Base-by-base conservation (phyloP, 2,797 vertebrate species). In the Anas georgica region DNA sequence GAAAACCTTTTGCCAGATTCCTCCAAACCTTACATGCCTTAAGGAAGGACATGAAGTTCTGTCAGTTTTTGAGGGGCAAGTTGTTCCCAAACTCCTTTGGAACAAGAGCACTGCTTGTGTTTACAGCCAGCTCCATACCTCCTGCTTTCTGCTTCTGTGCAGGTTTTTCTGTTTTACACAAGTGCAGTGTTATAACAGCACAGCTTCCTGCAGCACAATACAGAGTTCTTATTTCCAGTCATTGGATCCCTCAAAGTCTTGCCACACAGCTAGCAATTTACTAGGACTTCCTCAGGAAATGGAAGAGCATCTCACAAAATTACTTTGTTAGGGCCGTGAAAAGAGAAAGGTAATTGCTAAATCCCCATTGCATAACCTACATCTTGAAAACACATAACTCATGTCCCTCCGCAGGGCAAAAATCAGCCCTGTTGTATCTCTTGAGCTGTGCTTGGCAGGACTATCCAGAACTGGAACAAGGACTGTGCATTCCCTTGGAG, bases 201-300 rank as follows among this genome's bases (percentile, higher is more conserved):
- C 12, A 76, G 46, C 22, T 72, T 79, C 23, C 54, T 63, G 28
- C 37, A 70, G 28, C 46, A 33, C 26, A 82, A 85, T 16, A n/a
- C 13, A 60, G 9, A 23, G 50, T 52, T 90, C 21, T 74, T 74
- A 62, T 45, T 85, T 83, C 23, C 17, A 85, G 63, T 22, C 41
- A 75, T 43, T 20, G 64, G 23, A 79, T 43, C 21, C 9, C 29
- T 64, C 45, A 41, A 68, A 83, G 26, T 43, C 80, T 95, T 94
- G 76, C 63, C 25, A 76, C 35, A 54, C 11, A 72, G 21, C 17
- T 46, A 72, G 59, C 39, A 90, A 52, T 68, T 85, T 83, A n/a
- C 41, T 88, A 56, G 29, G n/a, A 46, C 63, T 91, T 93, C 55
- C 59, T 88, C 55, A 80, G 83, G 86, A 93, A 85, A 60, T 31